Base-by-base conservation (phyloP, 2,113 vertebrate species). In the Ifrita kowaldi region DNA sequence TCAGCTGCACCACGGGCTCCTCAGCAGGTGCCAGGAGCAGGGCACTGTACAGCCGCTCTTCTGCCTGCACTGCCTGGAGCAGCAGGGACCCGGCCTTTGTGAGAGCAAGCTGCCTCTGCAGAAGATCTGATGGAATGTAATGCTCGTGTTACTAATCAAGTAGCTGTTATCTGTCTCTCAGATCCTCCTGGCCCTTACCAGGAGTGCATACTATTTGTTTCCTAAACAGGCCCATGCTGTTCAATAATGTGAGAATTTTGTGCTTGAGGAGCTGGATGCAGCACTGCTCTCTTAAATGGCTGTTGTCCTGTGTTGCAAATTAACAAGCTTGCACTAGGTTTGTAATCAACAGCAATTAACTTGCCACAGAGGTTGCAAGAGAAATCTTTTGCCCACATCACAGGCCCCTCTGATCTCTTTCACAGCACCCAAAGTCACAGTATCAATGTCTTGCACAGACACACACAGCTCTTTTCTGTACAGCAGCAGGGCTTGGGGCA, bases 291-390 rank as follows among this genome's bases (percentile, higher is more conserved):
- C 89, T 93, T 90, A 84, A 93, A 85, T 42, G 85, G 56, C 49
- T 84, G 30, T 11, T 93, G 82, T 87, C 95, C 67, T 88, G 53
- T 67, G 79, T 37, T 81, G 84, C 46, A 75, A 86, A 80, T 93
- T 93, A 97, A 95, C 80, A 84, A 93, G 91, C 93, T 91, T 82
- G 94, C 86, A 32, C 75, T 79, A 82, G 32, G 55, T 89, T 95
- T 73, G 70, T 95, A 94, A 91, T 96, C 21, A n/a, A 57, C 84
- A 90, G n/a, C 93, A 95, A 96, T 95, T 93, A 96, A 83, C 69
- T 87, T 77, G 73, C 84, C 53, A 53, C 56, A 94, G 90, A 90
- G 74, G 53, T 47, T 74, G 42, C 50, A 75, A 46, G 47, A 84
- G 46, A 82, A 69, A 63, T 37, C 44, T 81, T 74, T 62, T 89